Evolutionary conservation across 2,888 invertebrate species (phyloP), one percentile per base, ranked within the genome.

Genomic region (Parelbella ahira): DNA sequence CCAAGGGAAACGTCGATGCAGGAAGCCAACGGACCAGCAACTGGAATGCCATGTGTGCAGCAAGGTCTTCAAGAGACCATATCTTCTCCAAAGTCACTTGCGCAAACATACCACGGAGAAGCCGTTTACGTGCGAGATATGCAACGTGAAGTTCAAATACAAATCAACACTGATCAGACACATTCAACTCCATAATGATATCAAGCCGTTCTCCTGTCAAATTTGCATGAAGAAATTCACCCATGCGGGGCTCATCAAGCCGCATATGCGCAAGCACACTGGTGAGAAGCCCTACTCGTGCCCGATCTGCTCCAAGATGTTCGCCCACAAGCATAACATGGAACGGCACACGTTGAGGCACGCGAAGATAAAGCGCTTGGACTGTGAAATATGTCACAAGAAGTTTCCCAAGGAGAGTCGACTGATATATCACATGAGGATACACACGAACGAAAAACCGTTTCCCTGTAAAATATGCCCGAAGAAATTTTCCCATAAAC

Each of bases 261-360:
- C 73, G 0, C 79, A 77, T 36, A 50, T 71, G 45, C 41, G 74
- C 1, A 63, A 60, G 0, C 80, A 80, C 19, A 75, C 76, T 0
- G 72, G 71, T 0, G 73, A 72, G 8, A 66, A 63, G 23, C 73
- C 72, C 0, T 73, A 51, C 33, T 12, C 49, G 0, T 73, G 75
- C 41, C 51, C 58, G 1, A 39, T 68, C 0, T 87, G 86, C 13
- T 7, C 59, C 0, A 80, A 76, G 29, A 27, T 29, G 0, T 86
- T 84, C 20, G 60, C 79, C 0, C 63, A 65, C 2, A 78, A 78
- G 37, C 79, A 79, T 5, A 81, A 81, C 15, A 73, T 79, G 74
- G 60, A 72, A 4, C 27, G 76, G 0, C 81, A 82, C 11, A 51
- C 60, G 1, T 1, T 63, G 0, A 54, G 74, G 1, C 81, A 82